These are phyloP conservation scores for Xyrichtys novacula DNA, from an alignment of 2,797 vertebrate species.

Conservation along the genomic window DNA sequence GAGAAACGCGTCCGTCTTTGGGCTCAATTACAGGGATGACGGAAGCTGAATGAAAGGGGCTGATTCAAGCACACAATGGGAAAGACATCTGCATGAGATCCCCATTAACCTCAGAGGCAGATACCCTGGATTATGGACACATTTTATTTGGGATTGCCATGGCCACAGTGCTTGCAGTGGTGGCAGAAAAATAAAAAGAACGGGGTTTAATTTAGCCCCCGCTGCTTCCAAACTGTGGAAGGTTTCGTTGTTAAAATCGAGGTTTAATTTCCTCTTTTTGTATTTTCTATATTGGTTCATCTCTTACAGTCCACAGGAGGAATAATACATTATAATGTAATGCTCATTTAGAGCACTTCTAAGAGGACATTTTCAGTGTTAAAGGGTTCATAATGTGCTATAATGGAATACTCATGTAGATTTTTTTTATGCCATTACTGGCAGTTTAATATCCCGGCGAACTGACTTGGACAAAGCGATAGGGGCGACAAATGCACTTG, in stretches of 20 bases:
- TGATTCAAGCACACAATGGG: slow-evolving; percentile 80
- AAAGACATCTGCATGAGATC: slow-evolving; percentile 82
- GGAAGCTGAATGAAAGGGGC: slow-evolving; percentile 78
- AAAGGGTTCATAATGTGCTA: slow-evolving; percentile 1
- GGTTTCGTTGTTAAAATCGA: slow-evolving; percentile 3
- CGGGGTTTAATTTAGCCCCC: slow-evolving; percentile 21
- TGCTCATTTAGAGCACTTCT: slow-evolving; percentile 5
- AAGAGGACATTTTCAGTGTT: slow-evolving; percentile 13
- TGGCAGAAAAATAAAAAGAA: slow-evolving; percentile 43
- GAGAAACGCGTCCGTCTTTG: slow-evolving; percentile 68
- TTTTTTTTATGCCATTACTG: slow-evolving; percentile 16
- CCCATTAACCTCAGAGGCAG: slow-evolving; percentile 78
- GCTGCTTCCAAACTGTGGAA: slow-evolving; percentile 22
- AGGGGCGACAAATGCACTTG: slow-evolving; percentile 58
- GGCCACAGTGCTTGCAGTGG: slow-evolving; percentile 61
- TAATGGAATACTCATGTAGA: slow-evolving; percentile 8
- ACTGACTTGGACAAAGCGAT: slow-evolving; percentile 45
- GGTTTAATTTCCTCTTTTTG: slow-evolving; percentile 15
- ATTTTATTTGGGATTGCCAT: slow-evolving; percentile 73
- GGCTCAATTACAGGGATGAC: slow-evolving; percentile 83
- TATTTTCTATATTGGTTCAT: background rate
- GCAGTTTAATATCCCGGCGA: slow-evolving; percentile 39
- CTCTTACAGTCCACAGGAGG: background rate
- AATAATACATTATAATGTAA: slow-evolving; percentile 17
- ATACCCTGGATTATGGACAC: slow-evolving; percentile 71